Percentiles rank a stretch among this genome's conserved stretches.
phyloP scores from a whole-genome alignment of 2,797 vertebrate species.

The Alexandromys oeconomus region DNA sequence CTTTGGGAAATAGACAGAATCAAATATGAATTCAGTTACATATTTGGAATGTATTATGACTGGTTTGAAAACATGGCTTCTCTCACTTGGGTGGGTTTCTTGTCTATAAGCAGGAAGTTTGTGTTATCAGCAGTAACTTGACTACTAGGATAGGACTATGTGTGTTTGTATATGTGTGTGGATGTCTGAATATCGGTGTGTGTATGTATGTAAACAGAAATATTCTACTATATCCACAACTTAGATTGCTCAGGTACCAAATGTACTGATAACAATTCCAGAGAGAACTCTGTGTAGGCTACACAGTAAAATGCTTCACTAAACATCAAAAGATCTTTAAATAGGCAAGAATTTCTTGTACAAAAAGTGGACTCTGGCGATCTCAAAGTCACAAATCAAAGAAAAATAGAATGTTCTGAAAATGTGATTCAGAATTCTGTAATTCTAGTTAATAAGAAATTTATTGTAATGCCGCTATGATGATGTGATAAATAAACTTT shows the following conservation, averaged over 20 bases:
- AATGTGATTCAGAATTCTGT: slow-evolving; percentile 44
- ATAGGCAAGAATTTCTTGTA: slow-evolving; percentile 67
- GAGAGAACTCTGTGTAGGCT: slow-evolving; percentile 54
- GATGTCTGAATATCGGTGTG: background rate
- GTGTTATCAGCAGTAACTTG: slow-evolving; percentile 29
- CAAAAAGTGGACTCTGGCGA: slow-evolving; percentile 44
- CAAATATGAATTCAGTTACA: background rate
- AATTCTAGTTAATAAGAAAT: slow-evolving; percentile 39
- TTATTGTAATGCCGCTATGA: background rate
- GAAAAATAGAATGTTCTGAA: slow-evolving; percentile 44
- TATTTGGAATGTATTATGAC: slow-evolving; percentile 11
- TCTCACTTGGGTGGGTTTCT: background rate
- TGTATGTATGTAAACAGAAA: background rate
- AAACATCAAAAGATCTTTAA: slow-evolving; percentile 74
- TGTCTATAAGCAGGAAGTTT: slow-evolving; percentile 15
- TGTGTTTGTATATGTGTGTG: background rate
- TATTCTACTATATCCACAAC: slow-evolving; percentile 18
- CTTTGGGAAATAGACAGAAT: background rate
- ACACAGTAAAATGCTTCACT: slow-evolving; percentile 78
- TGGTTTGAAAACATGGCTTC: background rate
- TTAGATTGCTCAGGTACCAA: slow-evolving; percentile 54
- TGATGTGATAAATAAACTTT: slow-evolving; percentile 43
- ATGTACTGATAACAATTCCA: slow-evolving; percentile 54
- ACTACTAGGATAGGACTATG: background rate
- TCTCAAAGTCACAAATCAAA: slow-evolving; percentile 55